Percentiles rank a stretch among this genome's conserved stretches.
Conservation (phyloP, 2,797 vertebrate species). For the Melanotaenia boesemani region DNA sequence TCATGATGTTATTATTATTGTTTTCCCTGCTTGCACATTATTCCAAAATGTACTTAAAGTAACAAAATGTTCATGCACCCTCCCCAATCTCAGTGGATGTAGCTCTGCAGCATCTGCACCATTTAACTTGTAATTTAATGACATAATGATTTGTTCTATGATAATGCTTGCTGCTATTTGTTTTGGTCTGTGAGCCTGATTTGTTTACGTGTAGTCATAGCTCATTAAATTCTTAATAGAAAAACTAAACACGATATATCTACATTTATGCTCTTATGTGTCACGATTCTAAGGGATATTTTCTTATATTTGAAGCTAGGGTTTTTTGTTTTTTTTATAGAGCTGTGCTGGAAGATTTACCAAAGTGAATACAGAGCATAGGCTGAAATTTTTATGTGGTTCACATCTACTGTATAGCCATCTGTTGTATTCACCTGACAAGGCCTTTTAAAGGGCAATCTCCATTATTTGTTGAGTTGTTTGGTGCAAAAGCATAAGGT, state of each 20-base stretch:
- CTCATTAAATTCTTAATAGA: slow-evolving; percentile 60
- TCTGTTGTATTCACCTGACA: slow-evolving; percentile 51
- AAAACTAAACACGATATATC: slow-evolving; percentile 49
- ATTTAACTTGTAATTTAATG: slow-evolving; percentile 62
- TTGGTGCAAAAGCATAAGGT: slow-evolving; percentile 71
- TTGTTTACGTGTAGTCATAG: slow-evolving; percentile 54
- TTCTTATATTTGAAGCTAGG: slow-evolving; percentile 21
- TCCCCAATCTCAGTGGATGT: slow-evolving; percentile 9
- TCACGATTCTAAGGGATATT: slow-evolving; percentile 18
- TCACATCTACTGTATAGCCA: slow-evolving; percentile 20
- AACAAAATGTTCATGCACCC: slow-evolving; percentile 21
- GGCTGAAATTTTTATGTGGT: slow-evolving; percentile 29
- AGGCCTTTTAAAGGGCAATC: slow-evolving; percentile 62
- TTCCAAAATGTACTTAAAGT: slow-evolving; percentile 34
- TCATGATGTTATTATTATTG: not conserved
- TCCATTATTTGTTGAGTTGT: slow-evolving; percentile 66
- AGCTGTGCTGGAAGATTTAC: slow-evolving; percentile 14
- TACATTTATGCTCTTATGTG: slow-evolving; percentile 30
- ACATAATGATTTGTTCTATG: slow-evolving; percentile 52
- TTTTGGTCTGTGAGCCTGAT: slow-evolving; percentile 46
- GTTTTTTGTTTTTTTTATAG: slow-evolving; percentile 22
- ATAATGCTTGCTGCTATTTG: slow-evolving; percentile 51
- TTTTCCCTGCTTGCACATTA: slow-evolving; percentile 13
- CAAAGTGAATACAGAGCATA: slow-evolving; percentile 15
- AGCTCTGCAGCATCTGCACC: slow-evolving; percentile 39